A percentile compares a stretch with the other conserved stretches of the same genome.
Conservation (phyloP, 2,888 invertebrate species). For the Caenorhabditis sp. region DNA sequence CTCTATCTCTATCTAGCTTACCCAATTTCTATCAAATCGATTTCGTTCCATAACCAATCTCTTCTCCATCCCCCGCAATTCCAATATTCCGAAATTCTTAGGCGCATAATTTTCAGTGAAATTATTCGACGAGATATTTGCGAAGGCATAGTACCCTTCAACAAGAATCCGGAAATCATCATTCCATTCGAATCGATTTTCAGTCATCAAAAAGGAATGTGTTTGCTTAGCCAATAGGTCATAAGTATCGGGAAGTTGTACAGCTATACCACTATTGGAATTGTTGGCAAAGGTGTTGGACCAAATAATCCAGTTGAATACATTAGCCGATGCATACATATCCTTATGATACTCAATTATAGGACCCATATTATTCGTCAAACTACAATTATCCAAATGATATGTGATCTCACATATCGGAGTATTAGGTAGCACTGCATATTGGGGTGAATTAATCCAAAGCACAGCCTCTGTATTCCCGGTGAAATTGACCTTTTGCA, state of each 20-base stretch:
- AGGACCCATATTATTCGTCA: conserved; percentile 84
- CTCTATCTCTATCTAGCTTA: too few species aligned
- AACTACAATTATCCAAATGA: conserved; percentile 84
- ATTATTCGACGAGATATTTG: conserved; percentile 85
- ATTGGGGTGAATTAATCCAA: conserved; percentile 70
- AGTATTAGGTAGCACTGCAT: conserved; percentile 72
- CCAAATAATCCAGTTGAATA: conserved; percentile 86
- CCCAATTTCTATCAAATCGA: conserved; percentile 67
- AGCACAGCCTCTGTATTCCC: conserved; percentile 68
- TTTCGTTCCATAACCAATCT: conserved; percentile 80
- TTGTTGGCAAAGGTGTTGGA: conserved; percentile 81
- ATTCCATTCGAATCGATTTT: conserved; percentile 81
- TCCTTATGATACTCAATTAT: conserved; percentile 81
- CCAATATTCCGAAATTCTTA: conserved; percentile 77
- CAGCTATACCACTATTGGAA: conserved; percentile 84
- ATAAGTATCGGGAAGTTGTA: conserved; percentile 79
- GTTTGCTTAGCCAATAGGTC: conserved; percentile 59
- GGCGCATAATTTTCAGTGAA: conserved; percentile 86
- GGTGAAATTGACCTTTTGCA: conserved; percentile 68
- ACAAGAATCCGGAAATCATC: conserved; percentile 83
- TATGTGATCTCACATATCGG: conserved; percentile 84
- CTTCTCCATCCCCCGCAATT: conserved; percentile 88
- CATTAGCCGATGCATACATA: conserved; percentile 91
- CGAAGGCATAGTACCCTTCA: conserved; percentile 90
- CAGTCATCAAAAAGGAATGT: conserved; percentile 67